Evolutionary conservation across 2,888 invertebrate genomes (phyloP).

Genomic region (Lutraria lutraria): DNA sequence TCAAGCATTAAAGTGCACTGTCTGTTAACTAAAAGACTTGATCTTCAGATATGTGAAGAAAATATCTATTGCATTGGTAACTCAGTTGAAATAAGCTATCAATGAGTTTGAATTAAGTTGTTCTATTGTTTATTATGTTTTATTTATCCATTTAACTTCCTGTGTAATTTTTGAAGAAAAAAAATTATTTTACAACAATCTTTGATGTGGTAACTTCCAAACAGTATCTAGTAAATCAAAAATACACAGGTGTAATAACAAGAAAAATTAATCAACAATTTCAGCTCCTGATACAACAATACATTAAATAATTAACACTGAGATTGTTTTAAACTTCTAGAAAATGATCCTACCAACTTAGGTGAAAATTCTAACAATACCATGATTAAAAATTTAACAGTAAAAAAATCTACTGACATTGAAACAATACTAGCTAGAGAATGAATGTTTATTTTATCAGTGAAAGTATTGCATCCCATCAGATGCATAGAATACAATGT

Average conservation of each 20-base stretch:
- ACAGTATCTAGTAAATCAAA: not conserved
- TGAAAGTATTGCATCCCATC: not conserved
- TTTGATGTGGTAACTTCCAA: not conserved
- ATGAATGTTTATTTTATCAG: not conserved
- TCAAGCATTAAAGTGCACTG: no score
- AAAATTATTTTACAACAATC: not conserved
- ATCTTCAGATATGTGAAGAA: no score
- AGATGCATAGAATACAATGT: not conserved
- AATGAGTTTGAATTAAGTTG: no score
- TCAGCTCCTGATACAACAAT: not conserved
- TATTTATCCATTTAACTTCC: no score
- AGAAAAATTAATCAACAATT: not conserved
- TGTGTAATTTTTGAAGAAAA: no score
- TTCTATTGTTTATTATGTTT: no score
- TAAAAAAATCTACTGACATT: not conserved
- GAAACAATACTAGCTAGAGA: not conserved
- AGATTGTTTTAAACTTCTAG: not conserved
- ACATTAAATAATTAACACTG: not conserved
- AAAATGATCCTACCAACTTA: not conserved
- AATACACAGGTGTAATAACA: not conserved
- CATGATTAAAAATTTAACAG: not conserved
- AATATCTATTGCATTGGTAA: no score
- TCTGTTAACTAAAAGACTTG: no score
- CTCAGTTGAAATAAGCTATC: no score
- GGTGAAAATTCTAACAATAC: not conserved